phyloP scores from a whole-genome alignment of 2,797 vertebrate species.

The Aselliscus stoliczkanus region DNA sequence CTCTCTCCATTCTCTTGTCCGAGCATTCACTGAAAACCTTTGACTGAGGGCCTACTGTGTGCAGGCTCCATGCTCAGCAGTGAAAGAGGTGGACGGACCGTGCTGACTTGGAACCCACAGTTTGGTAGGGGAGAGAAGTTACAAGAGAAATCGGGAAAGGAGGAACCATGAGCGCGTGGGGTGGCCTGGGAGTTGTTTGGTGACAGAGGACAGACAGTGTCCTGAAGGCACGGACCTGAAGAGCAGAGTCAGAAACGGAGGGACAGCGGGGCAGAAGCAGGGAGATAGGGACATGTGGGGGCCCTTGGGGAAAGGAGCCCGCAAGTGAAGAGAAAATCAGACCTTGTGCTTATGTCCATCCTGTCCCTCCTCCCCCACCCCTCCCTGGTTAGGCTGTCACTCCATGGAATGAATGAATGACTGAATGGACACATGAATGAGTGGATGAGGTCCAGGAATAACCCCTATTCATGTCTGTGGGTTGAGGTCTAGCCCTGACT shows the following conservation, averaged over 20 bases:
- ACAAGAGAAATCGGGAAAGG: neutral
- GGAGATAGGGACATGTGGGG: accelerated
- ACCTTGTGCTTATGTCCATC: no score
- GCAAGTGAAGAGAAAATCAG: neutral
- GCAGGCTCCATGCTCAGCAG: neutral
- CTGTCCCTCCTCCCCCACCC: no score
- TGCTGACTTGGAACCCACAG: accelerated
- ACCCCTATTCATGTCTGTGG: accelerated
- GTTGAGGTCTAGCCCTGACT: neutral
- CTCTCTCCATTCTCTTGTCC: accelerated
- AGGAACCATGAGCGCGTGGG: accelerated
- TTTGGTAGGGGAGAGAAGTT: neutral
- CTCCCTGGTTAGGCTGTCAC: neutral
- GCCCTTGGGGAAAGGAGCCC: neutral
- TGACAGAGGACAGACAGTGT: neutral
- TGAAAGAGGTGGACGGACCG: accelerated
- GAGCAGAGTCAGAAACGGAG: neutral
- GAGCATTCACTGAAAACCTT: accelerated
- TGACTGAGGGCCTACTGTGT: neutral
- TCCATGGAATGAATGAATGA: neutral
- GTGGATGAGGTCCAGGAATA: no score
- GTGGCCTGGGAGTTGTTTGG: accelerated
- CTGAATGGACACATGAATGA: no score
- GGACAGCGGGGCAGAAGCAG: neutral
- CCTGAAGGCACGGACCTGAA: neutral